Evolutionary conservation across 2,888 invertebrate genomes (phyloP), one percentile per base, ranked within the genome.

Genomic region (Phalangium opilio): DNA sequence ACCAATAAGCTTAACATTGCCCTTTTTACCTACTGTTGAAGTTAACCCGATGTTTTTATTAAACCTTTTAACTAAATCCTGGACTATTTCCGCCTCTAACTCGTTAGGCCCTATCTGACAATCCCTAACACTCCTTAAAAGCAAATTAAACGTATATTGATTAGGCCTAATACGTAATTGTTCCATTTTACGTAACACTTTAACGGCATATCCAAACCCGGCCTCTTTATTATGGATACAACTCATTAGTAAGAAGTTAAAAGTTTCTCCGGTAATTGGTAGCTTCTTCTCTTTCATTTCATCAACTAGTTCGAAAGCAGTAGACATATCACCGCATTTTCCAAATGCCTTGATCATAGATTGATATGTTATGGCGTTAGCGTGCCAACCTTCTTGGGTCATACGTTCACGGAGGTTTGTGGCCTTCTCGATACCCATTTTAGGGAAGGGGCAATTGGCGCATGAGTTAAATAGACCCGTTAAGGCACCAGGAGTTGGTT

Each of bases 321-420:
- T 78, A 48, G 74, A 61, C 15, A 86, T 63, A 63, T 86, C 81
- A 0, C 83, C 82, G 66, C 83, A 82, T 50, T 81, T 72, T 0
- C 86, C 87, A 69, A 83, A 93, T 1, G 87, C 85, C 71, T 87
- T 90, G 32, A 91, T 83, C 80, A 91, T 83, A 3, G 82, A 77
- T 70, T 89, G 81, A 61, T 84, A 90, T 61, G 81, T 84, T 7
- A 77, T 76, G 1, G 75, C 64, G 62, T 85, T 86, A 3, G 83
- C 77, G 14, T 54, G 21, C 53, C 75, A 51, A 54, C 77, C 68
- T 7, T 75, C 81, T 57, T 80, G 77, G 42, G 73, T 64, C 74
- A 90, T 79, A 3, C 76, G 67, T 49, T 76, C 67, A 45, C 78
- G 70, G 43, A 93, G 68, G 51, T 75, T 67, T 18, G 67, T 70